Evolutionary conservation across 2,797 vertebrate genomes (phyloP), one percentile per base, ranked within the genome.

Genomic region (Menidia menidia): DNA sequence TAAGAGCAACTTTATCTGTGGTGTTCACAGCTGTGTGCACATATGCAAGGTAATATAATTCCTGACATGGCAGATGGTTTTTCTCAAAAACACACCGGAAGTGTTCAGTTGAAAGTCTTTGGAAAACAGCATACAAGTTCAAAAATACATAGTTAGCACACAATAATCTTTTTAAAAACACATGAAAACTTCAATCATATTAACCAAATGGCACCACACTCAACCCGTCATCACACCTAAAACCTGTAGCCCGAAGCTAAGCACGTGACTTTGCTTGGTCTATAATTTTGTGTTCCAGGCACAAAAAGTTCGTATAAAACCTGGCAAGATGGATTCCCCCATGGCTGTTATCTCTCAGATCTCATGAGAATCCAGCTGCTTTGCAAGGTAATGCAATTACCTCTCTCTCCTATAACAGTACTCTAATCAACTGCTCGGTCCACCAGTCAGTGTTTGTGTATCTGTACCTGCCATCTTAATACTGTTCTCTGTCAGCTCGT

Each of bases 51-150:
- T 15, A 47, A 44, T 33, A 47, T 18, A 33, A 60, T 48, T 33
- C 43, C 30, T 60, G 44, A 60, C 43, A 5, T 60, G 44, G 43
- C 59, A 60, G 59, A 60, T 60, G 59, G 43, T 45, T 48, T 33
- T 60, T 47, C 44, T 33, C 59, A 60, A 31, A 60, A 44, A 45
- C 59, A 48, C 33, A 10, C 48, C 43, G 16, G 43, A 60, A 60
- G 59, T 56, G 32, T n/a, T 56, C 54, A 9, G 33, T 11, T 32
- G 43, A 18, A 48, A 33, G 43, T n/a, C 47, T 47, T 47, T 47
- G 59, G 35, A 56, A 33, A 47, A 32, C 9, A 31, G 15, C 19
- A n/a, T 44, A 30, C 44, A 47, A 9, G 6, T 19, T 33, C 14
- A 31, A 60, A 32, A 15, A 25, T 25, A 2, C 33, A n/a, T n/a